Conservation (phyloP, 2,888 invertebrate genomes). For the Acleris holmiana region DNA sequence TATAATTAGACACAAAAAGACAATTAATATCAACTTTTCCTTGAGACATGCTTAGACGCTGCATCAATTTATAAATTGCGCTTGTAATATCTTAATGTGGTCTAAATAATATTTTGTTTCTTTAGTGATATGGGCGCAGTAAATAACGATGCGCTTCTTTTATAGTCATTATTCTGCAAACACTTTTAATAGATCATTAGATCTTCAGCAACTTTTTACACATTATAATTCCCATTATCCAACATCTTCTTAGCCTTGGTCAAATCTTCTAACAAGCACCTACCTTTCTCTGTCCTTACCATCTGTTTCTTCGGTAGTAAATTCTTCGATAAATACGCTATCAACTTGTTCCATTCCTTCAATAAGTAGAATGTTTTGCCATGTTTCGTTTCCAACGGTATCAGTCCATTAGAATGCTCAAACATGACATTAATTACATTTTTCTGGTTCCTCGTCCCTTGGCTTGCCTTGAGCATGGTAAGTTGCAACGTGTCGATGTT, state of each 20-base stretch:
- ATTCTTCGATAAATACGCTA: conserved; percentile 71
- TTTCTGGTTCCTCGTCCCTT: conserved; percentile 53
- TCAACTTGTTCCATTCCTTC: conserved; percentile 74
- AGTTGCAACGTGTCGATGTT: conserved; percentile 65
- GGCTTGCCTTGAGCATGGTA: conserved; percentile 56
- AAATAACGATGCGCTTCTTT: neutral
- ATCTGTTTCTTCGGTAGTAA: conserved; percentile 69
- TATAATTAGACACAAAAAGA: conserved; percentile 36
- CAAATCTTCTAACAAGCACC: conserved; percentile 70
- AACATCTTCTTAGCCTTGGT: conserved; percentile 69
- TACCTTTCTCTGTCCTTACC: conserved; percentile 69
- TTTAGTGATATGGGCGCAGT: neutral
- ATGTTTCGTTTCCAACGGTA: conserved; percentile 66
- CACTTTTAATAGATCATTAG: neutral
- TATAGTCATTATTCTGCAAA: too few relatives aligned
- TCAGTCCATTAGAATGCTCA: conserved; percentile 66
- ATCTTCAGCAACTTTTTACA: too few relatives aligned
- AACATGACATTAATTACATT: conserved; percentile 69
- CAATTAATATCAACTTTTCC: conserved; percentile 34
- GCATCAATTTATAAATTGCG: too few relatives aligned
- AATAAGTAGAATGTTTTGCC: conserved; percentile 63
- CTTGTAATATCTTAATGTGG: neutral
- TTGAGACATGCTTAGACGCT: too few relatives aligned
- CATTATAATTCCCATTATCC: conserved; percentile 57
- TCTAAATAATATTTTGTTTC: neutral